These are phyloP conservation scores for Artemia franciscana DNA, from an alignment of 1,140 invertebrate species.

Conservation along the genomic window DNA sequence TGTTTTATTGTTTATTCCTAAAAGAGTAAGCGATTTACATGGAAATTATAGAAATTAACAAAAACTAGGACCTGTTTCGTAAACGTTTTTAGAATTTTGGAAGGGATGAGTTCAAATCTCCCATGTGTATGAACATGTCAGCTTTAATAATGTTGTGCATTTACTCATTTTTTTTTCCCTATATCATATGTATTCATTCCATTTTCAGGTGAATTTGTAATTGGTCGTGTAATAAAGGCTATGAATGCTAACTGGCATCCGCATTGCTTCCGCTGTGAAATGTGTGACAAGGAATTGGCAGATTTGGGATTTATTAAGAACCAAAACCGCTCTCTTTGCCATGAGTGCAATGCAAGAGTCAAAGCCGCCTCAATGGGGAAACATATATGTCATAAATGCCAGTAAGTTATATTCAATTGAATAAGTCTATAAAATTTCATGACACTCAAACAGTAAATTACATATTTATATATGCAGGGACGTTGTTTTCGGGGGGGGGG, in stretches of 20 bases:
- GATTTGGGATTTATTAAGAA: constrained; percentile 95
- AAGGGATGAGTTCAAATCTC: no score
- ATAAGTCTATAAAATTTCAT: background rate
- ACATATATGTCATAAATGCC: constrained; percentile 96
- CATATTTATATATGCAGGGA: constrained; percentile 1
- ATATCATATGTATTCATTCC: no score
- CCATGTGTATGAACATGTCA: no score
- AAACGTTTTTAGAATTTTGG: no score
- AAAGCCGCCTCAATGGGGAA: constrained; percentile 86
- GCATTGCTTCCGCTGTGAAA: constrained; percentile 83
- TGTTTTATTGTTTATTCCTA: no score
- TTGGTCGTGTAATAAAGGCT: constrained; percentile 94
- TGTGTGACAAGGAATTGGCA: constrained; percentile 70
- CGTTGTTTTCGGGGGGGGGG: no score
- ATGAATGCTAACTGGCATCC: constrained; percentile 99
- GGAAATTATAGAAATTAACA: no score
- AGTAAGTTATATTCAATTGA: constrained; percentile 35
- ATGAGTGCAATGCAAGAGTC: constrained; percentile 84
- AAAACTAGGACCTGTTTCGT: no score
- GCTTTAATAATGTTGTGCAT: no score
- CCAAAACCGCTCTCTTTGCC: constrained; percentile 73
- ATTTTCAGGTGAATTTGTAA: constrained; percentile 84
- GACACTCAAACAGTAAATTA: background rate
- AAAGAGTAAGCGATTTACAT: no score
- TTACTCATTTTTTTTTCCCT: no score